Conservation (phyloP, 2,797 vertebrate genomes). For the Ciconia nigra region DNA sequence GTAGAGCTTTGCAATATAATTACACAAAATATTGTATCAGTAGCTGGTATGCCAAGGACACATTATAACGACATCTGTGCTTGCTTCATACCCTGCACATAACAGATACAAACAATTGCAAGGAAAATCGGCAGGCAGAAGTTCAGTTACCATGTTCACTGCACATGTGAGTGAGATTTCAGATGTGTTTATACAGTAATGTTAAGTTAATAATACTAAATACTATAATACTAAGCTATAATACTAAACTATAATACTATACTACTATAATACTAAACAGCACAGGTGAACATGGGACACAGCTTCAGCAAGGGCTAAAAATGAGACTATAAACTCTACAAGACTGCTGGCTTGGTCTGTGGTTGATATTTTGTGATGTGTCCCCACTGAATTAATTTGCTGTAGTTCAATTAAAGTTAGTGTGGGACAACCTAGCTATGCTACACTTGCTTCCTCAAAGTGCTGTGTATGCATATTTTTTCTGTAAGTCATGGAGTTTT, state of each 20-base stretch:
- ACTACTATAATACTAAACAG: neutral
- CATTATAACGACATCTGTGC: neutral
- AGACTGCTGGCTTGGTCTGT: neutral
- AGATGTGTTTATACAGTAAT: neutral
- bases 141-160: neutral
- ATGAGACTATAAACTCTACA: neutral
- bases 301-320: neutral
- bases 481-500: neutral
- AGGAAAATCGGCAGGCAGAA: neutral
- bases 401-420: neutral
- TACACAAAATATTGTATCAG: neutral
- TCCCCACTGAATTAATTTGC: neutral
- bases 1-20: neutral
- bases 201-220: neutral
- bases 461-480: neutral
- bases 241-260: neutral
- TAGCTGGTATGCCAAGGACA: neutral
- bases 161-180: neutral
- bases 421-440: neutral
- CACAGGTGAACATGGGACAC: neutral
- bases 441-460: neutral
- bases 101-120: neutral
- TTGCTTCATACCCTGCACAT: neutral
- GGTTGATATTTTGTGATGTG: neutral
- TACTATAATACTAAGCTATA: neutral